Base-by-base conservation (phyloP, 2,797 vertebrate species). In the Pogonophryne albipinna region DNA sequence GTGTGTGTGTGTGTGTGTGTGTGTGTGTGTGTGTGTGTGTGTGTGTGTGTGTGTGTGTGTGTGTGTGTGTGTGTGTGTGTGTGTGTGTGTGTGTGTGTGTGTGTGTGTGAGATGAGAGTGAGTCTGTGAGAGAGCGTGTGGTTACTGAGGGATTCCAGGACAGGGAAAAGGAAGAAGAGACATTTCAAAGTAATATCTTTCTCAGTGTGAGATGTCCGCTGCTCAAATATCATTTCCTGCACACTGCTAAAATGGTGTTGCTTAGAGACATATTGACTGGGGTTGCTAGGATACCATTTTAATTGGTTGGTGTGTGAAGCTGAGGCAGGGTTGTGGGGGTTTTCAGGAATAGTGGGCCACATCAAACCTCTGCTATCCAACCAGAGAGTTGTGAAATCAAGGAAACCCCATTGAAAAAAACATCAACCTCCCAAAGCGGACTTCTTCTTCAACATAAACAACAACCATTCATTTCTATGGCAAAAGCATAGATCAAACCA, bases 271-370 rank as follows among this genome's bases (percentile, higher is more conserved):
- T 92, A 93, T 94, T 93, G 93, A 92, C 88, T 91, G 62, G 41
- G 93, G 93, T 94, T 95, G 94, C 93, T 94, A 95, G 84, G 94
- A 91, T 84, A 95, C 92, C 69, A 67, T 89, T 87, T 93, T 95
- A 95, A 95, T 95, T 93, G 90, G 89, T 87, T 91, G 82, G 89
- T 72, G 89, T 92, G 83, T 89, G 86, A 91, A 87, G 79, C 82
- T 17, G 64, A 72, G 74, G 66, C 63, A 69, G 64, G 59, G 53
- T 66, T 75, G 83, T 62, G 84, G 81, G 81, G 84, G 73, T 61
- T 82, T 84, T 82, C 16, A 1, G 66, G 76, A 41, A 64, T 78
- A 78, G 78, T 1, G 4, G 47, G 74, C 68, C 71, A 60, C 85
- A 84, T 83, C 68, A 70, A 72, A 62, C 65, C 58, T 71, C 52